Conservation (phyloP, 2,888 invertebrate genomes). For the Eupithecia centaureata region DNA sequence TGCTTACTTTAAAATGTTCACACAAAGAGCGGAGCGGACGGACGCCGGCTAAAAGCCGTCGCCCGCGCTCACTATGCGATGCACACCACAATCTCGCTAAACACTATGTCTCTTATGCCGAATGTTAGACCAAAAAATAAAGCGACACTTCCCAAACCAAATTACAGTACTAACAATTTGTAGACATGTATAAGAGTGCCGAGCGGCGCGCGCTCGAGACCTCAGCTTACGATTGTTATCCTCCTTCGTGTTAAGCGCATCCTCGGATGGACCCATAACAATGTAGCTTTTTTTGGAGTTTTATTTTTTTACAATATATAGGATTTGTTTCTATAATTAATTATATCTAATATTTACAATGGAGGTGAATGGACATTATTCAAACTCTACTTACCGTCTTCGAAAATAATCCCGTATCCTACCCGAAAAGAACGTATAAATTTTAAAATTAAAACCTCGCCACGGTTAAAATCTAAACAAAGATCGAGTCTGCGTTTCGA, state of each 20-base stretch:
- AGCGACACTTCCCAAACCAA: slow-evolving; percentile 76
- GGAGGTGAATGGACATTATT: slow-evolving; percentile 83
- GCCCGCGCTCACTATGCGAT: slow-evolving; percentile 54
- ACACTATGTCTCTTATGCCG: slow-evolving; percentile 72
- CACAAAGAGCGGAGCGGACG: slow-evolving; percentile 72
- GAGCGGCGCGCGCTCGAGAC: slow-evolving; percentile 47
- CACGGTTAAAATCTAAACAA: slow-evolving; percentile 75
- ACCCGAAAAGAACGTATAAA: slow-evolving; percentile 82
- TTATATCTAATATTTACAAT: slow-evolving; percentile 84
- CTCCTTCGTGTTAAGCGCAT: slow-evolving; percentile 65
- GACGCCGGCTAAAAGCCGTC: slow-evolving; percentile 36
- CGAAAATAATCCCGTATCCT: slow-evolving; percentile 72
- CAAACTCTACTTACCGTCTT: slow-evolving; percentile 79
- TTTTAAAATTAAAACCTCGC: slow-evolving; percentile 78
- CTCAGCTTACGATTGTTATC: slow-evolving; percentile 73
- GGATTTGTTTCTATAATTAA: slow-evolving; percentile 83
- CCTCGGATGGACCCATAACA: slow-evolving; percentile 75
- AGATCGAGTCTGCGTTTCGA: slow-evolving; percentile 73
- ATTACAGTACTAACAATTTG: slow-evolving; percentile 71
- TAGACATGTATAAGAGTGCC: slow-evolving; percentile 53
- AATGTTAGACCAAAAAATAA: slow-evolving; percentile 73
- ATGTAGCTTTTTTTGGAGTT: slow-evolving; percentile 83
- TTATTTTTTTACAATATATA: slow-evolving; percentile 84
- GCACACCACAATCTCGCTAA: slow-evolving; percentile 72
- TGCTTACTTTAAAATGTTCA: slow-evolving; percentile 79